Evolutionary conservation across 2,797 vertebrate genomes (phyloP).

Genomic region (Pogoniulus pusillus): DNA sequence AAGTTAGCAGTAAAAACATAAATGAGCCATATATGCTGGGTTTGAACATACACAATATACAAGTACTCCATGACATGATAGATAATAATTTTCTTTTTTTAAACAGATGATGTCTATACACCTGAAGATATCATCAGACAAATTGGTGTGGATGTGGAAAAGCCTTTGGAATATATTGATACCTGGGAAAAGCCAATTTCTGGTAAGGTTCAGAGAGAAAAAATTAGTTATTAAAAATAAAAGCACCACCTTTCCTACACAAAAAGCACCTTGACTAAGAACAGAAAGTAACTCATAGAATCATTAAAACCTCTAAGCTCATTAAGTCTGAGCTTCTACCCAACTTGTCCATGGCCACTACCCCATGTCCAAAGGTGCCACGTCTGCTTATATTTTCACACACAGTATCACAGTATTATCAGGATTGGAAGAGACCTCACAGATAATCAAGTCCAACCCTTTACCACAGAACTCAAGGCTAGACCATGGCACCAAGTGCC

Average conservation of each 20-base stretch:
- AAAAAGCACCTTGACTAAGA: neutral
- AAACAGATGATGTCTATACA: conserved; percentile 54
- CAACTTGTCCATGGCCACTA: too few relatives aligned
- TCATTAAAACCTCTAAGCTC: too few relatives aligned
- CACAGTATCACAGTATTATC: too few relatives aligned
- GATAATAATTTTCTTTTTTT: neutral
- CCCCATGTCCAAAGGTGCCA: too few relatives aligned
- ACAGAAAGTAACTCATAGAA: neutral
- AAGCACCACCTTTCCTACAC: accelerated
- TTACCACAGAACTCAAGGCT: too few relatives aligned
- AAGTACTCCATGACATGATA: neutral
- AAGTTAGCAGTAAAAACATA: neutral
- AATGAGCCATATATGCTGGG: neutral
- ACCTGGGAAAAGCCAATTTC: conserved; percentile 61
- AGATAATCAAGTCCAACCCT: too few relatives aligned
- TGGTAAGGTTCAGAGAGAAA: conserved; percentile 49
- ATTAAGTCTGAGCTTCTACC: too few relatives aligned
- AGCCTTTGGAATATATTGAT: conserved; percentile 38
- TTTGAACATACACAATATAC: neutral
- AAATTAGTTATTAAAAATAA: neutral
- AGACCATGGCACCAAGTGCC: too few relatives aligned
- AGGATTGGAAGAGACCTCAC: too few relatives aligned
- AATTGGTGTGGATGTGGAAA: conserved; percentile 36
- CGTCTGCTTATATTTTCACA: too few relatives aligned
- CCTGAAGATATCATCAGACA: conserved; percentile 35